These are phyloP conservation scores for Mamestra brassicae DNA, from an alignment of 2,888 invertebrate genomes.

Conservation along the genomic window DNA sequence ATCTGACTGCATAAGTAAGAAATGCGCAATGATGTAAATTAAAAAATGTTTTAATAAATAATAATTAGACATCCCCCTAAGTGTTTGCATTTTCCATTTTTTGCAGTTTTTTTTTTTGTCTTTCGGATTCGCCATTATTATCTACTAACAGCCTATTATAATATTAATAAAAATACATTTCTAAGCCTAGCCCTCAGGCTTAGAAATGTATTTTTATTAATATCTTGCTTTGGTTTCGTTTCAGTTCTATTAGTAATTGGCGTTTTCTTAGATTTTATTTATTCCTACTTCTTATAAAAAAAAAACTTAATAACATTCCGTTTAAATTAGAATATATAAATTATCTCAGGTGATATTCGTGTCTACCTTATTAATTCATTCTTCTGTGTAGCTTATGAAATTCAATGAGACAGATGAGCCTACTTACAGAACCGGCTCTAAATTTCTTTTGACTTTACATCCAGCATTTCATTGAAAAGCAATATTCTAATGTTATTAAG, in stretches of 20 bases:
- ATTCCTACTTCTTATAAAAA: neutral
- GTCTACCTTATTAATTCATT: neutral
- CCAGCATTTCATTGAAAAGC: neutral
- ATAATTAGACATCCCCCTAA: neutral
- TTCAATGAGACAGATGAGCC: neutral
- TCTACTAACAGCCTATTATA: neutral
- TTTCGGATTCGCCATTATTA: neutral
- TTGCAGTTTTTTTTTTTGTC: too few species aligned
- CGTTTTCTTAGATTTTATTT: neutral
- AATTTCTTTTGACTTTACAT: neutral
- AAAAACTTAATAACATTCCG: neutral
- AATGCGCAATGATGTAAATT: too few species aligned
- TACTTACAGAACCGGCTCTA: neutral
- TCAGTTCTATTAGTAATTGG: neutral
- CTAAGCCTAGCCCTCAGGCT: too few species aligned
- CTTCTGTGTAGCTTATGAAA: neutral
- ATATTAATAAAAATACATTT: neutral
- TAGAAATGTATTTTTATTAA: too few species aligned
- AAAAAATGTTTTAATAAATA: too few species aligned
- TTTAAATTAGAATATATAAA: neutral
- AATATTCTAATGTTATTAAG: constrained; percentile 6
- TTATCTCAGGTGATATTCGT: neutral
- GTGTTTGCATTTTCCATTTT: too few species aligned
- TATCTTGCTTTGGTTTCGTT: neutral
- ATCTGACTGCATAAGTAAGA: too few species aligned